Evolutionary conservation across 2,797 vertebrate species (phyloP).

Genomic region (Vespertilio murinus): DNA sequence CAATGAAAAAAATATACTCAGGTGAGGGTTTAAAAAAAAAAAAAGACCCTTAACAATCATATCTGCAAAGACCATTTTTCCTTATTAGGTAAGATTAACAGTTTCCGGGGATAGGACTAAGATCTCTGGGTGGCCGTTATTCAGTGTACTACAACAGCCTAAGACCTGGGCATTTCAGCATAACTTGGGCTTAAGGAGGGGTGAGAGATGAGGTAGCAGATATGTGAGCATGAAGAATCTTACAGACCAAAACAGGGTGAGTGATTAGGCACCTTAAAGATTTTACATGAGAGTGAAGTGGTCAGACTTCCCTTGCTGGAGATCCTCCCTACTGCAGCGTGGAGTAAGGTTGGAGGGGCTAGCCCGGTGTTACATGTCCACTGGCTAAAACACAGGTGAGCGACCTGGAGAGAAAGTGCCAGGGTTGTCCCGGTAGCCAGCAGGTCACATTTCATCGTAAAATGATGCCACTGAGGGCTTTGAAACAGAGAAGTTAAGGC

Average conservation of each 20-base stretch:
- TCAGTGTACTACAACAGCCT: neutral
- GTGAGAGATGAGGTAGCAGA: neutral
- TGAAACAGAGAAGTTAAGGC: neutral
- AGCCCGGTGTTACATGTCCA: neutral
- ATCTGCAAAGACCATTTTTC: neutral
- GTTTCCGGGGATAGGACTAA: neutral
- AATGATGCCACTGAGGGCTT: neutral
- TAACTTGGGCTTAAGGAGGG: neutral
- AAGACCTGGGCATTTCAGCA: neutral
- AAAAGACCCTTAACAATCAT: neutral
- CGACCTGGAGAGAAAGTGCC: neutral
- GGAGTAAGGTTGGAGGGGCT: neutral
- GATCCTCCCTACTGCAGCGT: neutral
- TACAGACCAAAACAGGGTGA: neutral
- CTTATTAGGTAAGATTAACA: neutral
- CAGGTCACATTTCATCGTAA: neutral
- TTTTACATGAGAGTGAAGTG: neutral
- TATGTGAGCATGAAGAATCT: neutral
- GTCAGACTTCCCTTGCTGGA: neutral
- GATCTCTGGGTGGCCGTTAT: neutral
- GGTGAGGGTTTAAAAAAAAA: neutral
- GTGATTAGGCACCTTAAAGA: neutral
- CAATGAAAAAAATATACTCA: neutral
- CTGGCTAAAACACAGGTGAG: neutral
- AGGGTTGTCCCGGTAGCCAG: neutral